Conservation (phyloP, 2,797 vertebrate genomes). For the Trachurus trachurus region DNA sequence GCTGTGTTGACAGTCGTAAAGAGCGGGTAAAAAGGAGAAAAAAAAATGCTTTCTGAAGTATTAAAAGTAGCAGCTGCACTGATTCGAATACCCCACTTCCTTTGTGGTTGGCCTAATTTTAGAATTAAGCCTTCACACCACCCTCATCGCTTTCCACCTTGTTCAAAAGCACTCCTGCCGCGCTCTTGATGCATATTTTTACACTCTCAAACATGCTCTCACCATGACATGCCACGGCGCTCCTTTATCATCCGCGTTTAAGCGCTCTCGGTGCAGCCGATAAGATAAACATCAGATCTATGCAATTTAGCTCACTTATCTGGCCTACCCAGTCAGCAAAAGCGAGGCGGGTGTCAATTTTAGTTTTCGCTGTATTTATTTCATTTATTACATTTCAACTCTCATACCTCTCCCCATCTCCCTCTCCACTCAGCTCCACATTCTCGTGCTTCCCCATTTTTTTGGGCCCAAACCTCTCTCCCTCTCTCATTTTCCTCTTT, state of each 20-base stretch:
- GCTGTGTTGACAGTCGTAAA: not conserved
- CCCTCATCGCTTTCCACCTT: slow-evolving; percentile 79
- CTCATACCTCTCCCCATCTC: slow-evolving; percentile 53
- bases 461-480: slow-evolving; percentile 54
- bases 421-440: slow-evolving; percentile 36
- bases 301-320: slow-evolving; percentile 89
- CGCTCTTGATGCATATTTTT: slow-evolving; percentile 72
- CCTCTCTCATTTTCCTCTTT: slow-evolving; percentile 61
- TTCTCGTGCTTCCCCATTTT: slow-evolving; percentile 51
- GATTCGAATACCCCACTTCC: slow-evolving; percentile 34
- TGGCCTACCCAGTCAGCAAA: slow-evolving; percentile 85
- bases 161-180: slow-evolving; percentile 71
- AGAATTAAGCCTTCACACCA: slow-evolving; percentile 73
- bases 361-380: slow-evolving; percentile 77
- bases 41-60: slow-evolving; percentile 36
- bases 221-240: slow-evolving; percentile 64
- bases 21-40: not conserved
- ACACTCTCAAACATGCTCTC: slow-evolving; percentile 67
- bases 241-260: slow-evolving; percentile 81
- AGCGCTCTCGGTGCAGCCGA: slow-evolving; percentile 78
- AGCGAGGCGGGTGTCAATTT: slow-evolving; percentile 86
- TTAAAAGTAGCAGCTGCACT: slow-evolving; percentile 39
- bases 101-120: slow-evolving; percentile 78
- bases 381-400: slow-evolving; percentile 76
- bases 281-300: slow-evolving; percentile 89